phyloP scores from a whole-genome alignment of 37 sponge, comb jelly and placozoan species.

The Oscarella lobularis region DNA sequence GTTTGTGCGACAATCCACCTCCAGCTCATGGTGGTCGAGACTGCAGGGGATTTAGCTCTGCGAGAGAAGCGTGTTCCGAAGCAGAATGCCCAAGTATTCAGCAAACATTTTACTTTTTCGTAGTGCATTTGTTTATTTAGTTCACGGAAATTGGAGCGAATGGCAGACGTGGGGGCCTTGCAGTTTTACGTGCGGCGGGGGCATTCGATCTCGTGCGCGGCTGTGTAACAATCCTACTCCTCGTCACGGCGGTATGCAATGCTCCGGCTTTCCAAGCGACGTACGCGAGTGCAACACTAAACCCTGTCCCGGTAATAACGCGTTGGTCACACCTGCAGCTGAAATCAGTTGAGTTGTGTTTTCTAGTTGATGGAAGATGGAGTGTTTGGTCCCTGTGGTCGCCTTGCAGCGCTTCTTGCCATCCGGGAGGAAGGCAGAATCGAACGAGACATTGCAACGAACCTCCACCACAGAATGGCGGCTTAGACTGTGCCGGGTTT shows the following conservation, averaged over 20 bases:
- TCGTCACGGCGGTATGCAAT: slow-evolving; percentile 7
- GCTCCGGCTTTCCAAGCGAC: neutral
- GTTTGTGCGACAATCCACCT: neutral
- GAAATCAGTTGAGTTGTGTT: no score
- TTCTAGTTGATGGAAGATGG: neutral
- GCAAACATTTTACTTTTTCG: neutral
- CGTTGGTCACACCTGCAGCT: no score
- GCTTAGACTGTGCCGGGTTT: neutral
- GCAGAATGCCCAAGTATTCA: neutral
- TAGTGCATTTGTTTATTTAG: neutral
- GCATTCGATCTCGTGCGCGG: slow-evolving; percentile 9
- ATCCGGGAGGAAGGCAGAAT: neutral
- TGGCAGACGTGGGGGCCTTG: slow-evolving; percentile 16
- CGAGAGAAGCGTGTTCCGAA: neutral
- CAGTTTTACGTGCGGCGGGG: slow-evolving; percentile 3
- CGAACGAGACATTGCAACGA: neutral
- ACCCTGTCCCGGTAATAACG: neutral
- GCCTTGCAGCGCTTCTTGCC: neutral
- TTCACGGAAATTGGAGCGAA: slow-evolving; percentile 8
- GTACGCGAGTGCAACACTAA: neutral
- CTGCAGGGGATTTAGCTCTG: neutral
- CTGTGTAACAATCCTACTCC: slow-evolving; percentile 9
- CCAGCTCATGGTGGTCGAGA: neutral
- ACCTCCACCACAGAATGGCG: neutral
- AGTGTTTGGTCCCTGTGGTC: neutral